Percentiles rank a stretch among this genome's conserved stretches.
These are phyloP conservation scores for Echinometra lucunter DNA, from an alignment of 53 echinoderm and acorn worm genomes.

Conservation along the genomic window DNA sequence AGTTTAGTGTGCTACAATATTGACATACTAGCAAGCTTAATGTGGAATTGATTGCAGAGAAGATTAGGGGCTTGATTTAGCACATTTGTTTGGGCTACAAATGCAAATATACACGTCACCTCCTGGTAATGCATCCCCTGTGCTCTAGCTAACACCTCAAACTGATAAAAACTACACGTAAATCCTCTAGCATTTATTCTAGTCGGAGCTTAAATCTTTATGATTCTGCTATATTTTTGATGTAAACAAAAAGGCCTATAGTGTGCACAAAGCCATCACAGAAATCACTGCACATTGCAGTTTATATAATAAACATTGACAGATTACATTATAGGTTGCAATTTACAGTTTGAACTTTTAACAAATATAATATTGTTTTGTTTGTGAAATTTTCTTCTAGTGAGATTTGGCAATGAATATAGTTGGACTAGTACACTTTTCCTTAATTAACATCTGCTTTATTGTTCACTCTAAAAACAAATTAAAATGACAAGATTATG, in stretches of 20 bases:
- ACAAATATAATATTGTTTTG: too few relatives aligned
- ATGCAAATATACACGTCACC: conserved; percentile 28
- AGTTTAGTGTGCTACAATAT: not conserved
- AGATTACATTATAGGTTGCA: too few relatives aligned
- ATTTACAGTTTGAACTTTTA: too few relatives aligned
- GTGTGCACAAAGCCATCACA: not conserved
- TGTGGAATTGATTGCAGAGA: conserved; percentile 44
- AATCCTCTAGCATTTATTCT: not conserved
- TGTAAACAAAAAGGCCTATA: not conserved
- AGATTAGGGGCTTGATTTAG: conserved; percentile 23
- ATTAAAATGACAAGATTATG: too few relatives aligned
- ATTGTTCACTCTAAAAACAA: too few relatives aligned
- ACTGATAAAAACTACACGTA: not conserved
- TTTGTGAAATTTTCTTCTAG: too few relatives aligned
- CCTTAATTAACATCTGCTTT: too few relatives aligned
- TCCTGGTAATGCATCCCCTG: conserved; percentile 9
- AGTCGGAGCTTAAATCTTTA: not conserved
- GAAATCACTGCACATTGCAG: not conserved
- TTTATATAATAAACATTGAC: not conserved
- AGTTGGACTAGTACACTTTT: too few relatives aligned
- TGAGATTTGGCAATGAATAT: too few relatives aligned
- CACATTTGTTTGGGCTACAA: conserved; percentile 31
- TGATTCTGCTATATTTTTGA: not conserved
- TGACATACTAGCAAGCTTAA: conserved; percentile 42
- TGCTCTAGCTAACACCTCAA: conserved; percentile 5